Percentiles rank a stretch among this genome's conserved stretches.
phyloP scores from a whole-genome alignment of 1,140 invertebrate species.

The Zaprionus nigranus region DNA sequence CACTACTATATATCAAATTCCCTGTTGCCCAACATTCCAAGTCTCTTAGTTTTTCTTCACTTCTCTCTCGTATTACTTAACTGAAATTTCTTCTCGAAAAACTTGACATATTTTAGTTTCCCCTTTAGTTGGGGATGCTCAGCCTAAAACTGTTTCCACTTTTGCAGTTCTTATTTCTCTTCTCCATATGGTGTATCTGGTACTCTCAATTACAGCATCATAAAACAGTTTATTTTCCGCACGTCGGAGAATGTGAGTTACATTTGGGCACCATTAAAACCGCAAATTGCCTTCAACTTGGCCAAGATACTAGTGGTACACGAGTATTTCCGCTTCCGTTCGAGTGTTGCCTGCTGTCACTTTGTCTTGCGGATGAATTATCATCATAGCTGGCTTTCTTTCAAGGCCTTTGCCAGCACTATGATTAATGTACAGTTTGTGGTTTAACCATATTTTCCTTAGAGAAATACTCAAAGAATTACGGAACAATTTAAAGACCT shows the following conservation, averaged over 20 bases:
- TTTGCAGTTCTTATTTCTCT: conserved; percentile 34
- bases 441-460: conserved; percentile 32
- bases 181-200: conserved; percentile 41
- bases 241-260: background rate
- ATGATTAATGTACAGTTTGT: conserved; percentile 26
- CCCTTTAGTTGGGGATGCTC: conserved; percentile 23
- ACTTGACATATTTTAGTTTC: conserved; percentile 47
- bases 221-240: conserved; percentile 40
- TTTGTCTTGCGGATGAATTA: conserved; percentile 51
- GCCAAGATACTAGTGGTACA: conserved; percentile 36
- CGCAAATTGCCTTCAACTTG: conserved; percentile 78
- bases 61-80: too few species aligned
- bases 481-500: conserved; percentile 3
- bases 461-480: conserved; percentile 6
- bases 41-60: too few species aligned
- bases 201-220: conserved; percentile 66
- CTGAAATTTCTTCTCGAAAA: conserved; percentile 1
- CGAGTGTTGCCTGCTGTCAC: conserved; percentile 26
- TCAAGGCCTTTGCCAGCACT: background rate
- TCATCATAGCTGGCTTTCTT: conserved; percentile 31
- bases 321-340: conserved; percentile 73
- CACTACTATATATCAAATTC: too few species aligned
- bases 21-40: too few species aligned
- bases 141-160: background rate
- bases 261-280: conserved; percentile 60